These are phyloP conservation scores for Gobio occitaniae DNA, from an alignment of 2,797 vertebrate genomes.

Conservation along the genomic window DNA sequence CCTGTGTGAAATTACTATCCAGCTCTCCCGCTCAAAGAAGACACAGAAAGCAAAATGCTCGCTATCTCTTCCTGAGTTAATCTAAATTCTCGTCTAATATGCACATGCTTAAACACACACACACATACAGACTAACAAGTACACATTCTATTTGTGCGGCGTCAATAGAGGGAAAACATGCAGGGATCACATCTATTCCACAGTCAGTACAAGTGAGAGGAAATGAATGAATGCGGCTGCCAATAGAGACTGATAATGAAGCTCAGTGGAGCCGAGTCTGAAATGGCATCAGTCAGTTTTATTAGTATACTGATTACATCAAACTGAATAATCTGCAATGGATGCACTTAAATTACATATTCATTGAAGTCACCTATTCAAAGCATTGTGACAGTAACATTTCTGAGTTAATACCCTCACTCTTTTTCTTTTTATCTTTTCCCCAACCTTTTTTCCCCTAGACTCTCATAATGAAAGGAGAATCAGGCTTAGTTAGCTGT, in stretches of 20 bases:
- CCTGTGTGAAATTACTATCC: background rate
- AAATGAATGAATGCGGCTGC: conserved; percentile 36
- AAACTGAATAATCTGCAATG: conserved; percentile 24
- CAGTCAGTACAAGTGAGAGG: conserved; percentile 34
- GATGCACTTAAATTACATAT: conserved; percentile 64
- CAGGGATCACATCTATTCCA: conserved; percentile 41
- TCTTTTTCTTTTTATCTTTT: background rate
- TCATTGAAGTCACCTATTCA: conserved; percentile 39
- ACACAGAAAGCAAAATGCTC: background rate
- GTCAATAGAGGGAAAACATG: conserved; percentile 37
- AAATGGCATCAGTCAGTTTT: conserved; percentile 37
- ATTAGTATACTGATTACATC: conserved; percentile 27
- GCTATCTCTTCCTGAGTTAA: conserved; percentile 15
- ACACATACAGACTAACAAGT: conserved; percentile 9
- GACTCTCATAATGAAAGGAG: background rate
- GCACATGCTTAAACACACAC: background rate
- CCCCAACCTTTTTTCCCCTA: background rate
- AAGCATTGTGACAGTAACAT: background rate
- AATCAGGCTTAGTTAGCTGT: background rate
- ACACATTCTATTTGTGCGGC: conserved; percentile 37
- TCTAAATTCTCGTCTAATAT: conserved; percentile 24
- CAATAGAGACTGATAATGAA: conserved; percentile 29
- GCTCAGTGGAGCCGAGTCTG: conserved; percentile 31
- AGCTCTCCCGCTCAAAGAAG: background rate
- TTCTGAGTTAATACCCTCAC: background rate